Evolutionary conservation across 2,113 vertebrate genomes (phyloP), one percentile per base, ranked within the genome.

Genomic region (Thalassoma bifasciatum): DNA sequence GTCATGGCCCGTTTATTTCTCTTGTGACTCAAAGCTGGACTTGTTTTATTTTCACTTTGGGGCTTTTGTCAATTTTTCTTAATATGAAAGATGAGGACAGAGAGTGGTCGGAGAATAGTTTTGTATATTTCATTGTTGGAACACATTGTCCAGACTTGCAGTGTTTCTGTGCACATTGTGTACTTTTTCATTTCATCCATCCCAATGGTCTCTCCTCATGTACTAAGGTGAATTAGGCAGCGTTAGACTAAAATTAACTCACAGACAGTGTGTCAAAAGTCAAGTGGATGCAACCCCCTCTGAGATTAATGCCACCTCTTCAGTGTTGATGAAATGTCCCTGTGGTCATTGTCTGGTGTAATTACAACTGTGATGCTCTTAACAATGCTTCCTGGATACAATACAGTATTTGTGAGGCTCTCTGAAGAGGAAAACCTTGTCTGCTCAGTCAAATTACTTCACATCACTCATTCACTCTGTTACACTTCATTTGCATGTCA

Each of bases 301-400:
- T 0, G 38, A n/a, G 24, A 17, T 53, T 21, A 61, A 11, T 22
- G 23, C 52, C 59, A 51, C 66, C 3, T 51, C 50, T 30, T 2
- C 8, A n/a, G 53, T 69, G 63, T 77, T 66, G 62, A 87, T 84
- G 79, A 36, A 60, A 38, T 21, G 8, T 36, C 21, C 4, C 51
- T 44, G 24, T 68, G 49, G n/a, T 46, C 36, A 21, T 19, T 2
- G 11, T 38, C 4, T 49, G 34, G 36, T 40, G 38, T 66, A 71
- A 82, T 66, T 54, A 26, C 56, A 46, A 44, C 57, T 23, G 5
- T 37, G 34, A 61, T 21, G 24, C 34, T 66, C 47, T 57, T 77
- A 54, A 1, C 1, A 1, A n/a, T 7, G 38, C 40, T 70, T 58
- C 34, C 42, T 79, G 23, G 56, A 65, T 67, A 56, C 40, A 70